These are phyloP conservation scores for Sarcoramphus papa DNA, from an alignment of 2,797 vertebrate species.

Conservation along the genomic window DNA sequence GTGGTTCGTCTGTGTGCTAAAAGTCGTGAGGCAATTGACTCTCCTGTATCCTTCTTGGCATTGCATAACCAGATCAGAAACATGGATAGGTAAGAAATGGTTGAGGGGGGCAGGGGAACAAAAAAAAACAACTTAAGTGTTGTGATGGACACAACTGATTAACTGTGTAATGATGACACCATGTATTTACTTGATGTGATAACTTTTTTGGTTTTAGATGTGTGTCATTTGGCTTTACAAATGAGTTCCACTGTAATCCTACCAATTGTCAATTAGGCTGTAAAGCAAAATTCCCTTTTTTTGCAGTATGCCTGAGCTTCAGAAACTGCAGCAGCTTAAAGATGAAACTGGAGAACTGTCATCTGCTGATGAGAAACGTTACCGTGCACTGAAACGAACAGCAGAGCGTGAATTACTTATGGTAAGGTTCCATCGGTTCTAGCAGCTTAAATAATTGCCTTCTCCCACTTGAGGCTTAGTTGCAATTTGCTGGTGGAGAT, in stretches of 20 bases:
- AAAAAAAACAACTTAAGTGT: fast-evolving
- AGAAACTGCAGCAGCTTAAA: conserved; percentile 98
- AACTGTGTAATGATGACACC: fast-evolving
- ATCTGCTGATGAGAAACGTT: conserved; percentile 95
- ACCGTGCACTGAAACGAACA: conserved; percentile 92
- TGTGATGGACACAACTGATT: fast-evolving
- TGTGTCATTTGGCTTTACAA: not conserved
- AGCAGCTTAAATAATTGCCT: not conserved
- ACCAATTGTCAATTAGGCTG: fast-evolving
- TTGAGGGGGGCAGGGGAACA: fast-evolving
- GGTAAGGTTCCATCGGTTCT: conserved; percentile 66
- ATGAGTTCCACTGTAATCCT: fast-evolving
- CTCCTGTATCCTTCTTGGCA: conserved; percentile 95
- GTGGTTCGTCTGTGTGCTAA: conserved; percentile 96
- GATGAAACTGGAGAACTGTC: conserved; percentile 98
- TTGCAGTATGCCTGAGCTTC: conserved; percentile 93
- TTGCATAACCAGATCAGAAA: conserved; percentile 98
- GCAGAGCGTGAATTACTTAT: conserved; percentile 96
- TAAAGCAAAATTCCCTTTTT: not conserved
- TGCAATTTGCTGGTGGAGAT: not conserved
- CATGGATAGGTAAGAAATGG: conserved; percentile 89
- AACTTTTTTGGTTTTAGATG: fast-evolving
- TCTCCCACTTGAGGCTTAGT: not conserved
- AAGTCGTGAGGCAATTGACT: conserved; percentile 96
- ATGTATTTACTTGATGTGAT: fast-evolving